phyloP scores from a whole-genome alignment of 2,888 invertebrate genomes.

The Ceriagrion tenellum region DNA sequence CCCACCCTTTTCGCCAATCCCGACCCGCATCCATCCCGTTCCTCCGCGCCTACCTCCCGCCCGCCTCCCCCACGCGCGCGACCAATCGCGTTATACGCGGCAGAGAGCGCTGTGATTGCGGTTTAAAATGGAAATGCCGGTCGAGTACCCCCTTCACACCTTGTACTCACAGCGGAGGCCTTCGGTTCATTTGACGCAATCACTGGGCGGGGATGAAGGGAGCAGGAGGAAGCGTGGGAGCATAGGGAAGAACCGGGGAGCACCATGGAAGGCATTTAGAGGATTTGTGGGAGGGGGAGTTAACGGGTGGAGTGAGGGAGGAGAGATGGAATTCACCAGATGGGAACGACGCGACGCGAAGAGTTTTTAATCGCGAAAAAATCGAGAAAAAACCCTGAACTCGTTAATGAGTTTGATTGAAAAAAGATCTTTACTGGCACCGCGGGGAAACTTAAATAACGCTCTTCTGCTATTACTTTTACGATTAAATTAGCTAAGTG shows the following conservation, averaged over 20 bases:
- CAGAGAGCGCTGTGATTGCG: constrained; percentile 59
- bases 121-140: constrained; percentile 68
- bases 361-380: background rate
- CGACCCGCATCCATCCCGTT: background rate
- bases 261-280: background rate
- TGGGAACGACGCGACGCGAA: background rate
- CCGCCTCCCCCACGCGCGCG: constrained; percentile 9
- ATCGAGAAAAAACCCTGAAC: no score
- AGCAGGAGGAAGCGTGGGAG: background rate
- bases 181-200: constrained; percentile 57
- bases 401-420: no score
- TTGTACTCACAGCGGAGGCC: constrained; percentile 41
- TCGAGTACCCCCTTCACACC: constrained; percentile 63
- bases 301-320: background rate
- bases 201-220: constrained; percentile 4
- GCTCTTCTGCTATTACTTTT: no score
- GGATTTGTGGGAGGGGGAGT: background rate
- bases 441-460: no score
- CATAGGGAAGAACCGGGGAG: background rate
- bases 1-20: background rate
- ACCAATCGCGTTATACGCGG: constrained; percentile 62
- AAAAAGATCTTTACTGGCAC: no score
- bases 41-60: background rate
- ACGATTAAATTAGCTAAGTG: no score
- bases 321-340: background rate